Evolutionary conservation across 2,113 vertebrate genomes (phyloP).

Genomic region (Misgurnus mizolepis): DNA sequence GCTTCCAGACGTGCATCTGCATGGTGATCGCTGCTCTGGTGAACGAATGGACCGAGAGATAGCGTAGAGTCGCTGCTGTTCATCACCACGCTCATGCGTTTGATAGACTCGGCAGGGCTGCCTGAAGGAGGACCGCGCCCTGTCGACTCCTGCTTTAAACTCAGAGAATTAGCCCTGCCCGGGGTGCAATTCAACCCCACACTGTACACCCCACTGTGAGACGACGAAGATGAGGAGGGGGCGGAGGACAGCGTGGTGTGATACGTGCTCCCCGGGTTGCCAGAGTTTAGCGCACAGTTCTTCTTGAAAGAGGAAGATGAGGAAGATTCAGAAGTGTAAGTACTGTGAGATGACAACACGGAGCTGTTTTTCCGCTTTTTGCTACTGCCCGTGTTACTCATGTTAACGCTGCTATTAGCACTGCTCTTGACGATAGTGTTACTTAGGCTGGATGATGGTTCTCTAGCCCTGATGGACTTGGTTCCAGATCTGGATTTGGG

Average conservation of each 20-base stretch:
- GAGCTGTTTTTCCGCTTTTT: slow-evolving; percentile 96
- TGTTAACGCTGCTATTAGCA: slow-evolving; percentile 70
- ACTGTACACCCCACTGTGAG: slow-evolving; percentile 80
- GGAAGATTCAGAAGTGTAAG: slow-evolving; percentile 85
- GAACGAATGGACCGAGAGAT: slow-evolving; percentile 93
- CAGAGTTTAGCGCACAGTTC: slow-evolving; percentile 87
- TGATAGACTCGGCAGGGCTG: slow-evolving; percentile 93
- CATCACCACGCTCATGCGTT: slow-evolving; percentile 98
- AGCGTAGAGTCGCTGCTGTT: slow-evolving; percentile 96
- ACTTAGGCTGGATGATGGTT: slow-evolving; percentile 72
- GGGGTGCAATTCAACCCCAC: slow-evolving; percentile 86
- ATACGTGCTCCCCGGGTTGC: slow-evolving; percentile 85
- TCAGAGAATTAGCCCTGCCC: slow-evolving; percentile 82
- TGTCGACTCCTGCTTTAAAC: slow-evolving; percentile 85
- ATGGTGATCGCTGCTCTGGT: slow-evolving; percentile 85
- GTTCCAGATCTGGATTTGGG: slow-evolving; percentile 88
- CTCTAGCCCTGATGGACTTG: slow-evolving; percentile 87
- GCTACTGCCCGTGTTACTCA: slow-evolving; percentile 76
- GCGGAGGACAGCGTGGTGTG: slow-evolving; percentile 77
- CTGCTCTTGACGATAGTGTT: slow-evolving; percentile 70
- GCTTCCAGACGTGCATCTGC: slow-evolving; percentile 86
- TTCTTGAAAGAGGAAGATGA: slow-evolving; percentile 86
- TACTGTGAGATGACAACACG: slow-evolving; percentile 75
- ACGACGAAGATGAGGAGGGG: slow-evolving; percentile 62
- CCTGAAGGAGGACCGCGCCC: slow-evolving; percentile 84